These are phyloP conservation scores for Danio choprae DNA, from an alignment of 2,797 vertebrate genomes.

Conservation along the genomic window DNA sequence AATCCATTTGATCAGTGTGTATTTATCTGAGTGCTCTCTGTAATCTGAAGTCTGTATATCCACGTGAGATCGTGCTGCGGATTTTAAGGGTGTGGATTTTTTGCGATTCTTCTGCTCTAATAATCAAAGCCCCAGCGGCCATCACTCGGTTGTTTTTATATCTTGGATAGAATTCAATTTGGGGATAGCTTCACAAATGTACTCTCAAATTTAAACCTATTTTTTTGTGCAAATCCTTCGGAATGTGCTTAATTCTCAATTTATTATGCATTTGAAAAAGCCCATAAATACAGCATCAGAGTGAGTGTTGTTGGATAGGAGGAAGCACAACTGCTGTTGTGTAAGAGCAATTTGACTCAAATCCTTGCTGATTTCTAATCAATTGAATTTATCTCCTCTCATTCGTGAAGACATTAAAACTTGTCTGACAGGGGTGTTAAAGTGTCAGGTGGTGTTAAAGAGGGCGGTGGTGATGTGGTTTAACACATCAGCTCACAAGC, in stretches of 20 bases:
- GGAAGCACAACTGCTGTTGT: background rate
- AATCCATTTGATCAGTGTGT: background rate
- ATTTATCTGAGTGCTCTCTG: background rate
- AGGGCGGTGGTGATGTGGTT: background rate
- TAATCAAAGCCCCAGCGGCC: conserved; percentile 73
- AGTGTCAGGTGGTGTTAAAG: conserved; percentile 20
- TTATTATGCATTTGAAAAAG: background rate
- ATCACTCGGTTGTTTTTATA: conserved; percentile 67
- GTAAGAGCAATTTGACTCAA: background rate
- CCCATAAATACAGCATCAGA: background rate
- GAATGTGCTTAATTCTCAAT: background rate
- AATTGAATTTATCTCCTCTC: conserved; percentile 1
- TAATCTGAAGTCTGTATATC: conserved; percentile 6
- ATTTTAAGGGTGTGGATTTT: conserved; percentile 64
- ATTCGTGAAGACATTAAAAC: background rate
- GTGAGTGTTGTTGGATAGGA: background rate
- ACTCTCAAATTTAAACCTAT: background rate
- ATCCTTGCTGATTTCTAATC: background rate
- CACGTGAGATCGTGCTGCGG: background rate
- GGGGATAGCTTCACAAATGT: background rate
- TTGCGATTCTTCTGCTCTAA: conserved; percentile 81
- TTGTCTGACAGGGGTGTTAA: background rate
- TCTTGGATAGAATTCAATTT: conserved; percentile 62
- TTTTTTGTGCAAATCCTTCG: background rate
- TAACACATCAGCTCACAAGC: conserved; percentile 18